Evolutionary conservation across 2,113 vertebrate genomes (phyloP), one percentile per base, ranked within the genome.

Genomic region (Apus apus): DNA sequence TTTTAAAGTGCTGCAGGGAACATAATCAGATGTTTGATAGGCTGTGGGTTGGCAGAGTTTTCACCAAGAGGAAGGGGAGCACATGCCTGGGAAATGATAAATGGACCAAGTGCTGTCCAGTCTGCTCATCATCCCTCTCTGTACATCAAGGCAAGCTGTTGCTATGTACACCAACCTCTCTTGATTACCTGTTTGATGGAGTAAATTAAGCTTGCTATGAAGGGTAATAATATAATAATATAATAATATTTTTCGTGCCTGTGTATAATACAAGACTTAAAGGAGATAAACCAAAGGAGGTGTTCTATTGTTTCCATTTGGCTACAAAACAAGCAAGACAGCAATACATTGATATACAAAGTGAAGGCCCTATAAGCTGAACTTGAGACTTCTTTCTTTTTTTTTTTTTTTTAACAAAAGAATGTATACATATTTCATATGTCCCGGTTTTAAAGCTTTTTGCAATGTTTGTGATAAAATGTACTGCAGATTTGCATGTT

Each of bases 401-500:
- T 48, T 71, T 87, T 38, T 43, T 43, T 43, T 48, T 71, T 87
- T 71, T 60, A 67, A 43, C 22, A 68, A 75, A 78, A 75, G 38
- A 73, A 86, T 78, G n/a, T 75, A 93, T 93, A 94, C 90, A 94
- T 95, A 93, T 95, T 96, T 96, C 75, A 95, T 95, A 94, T 91
- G 77, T 90, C 93, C 96, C 4, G 76, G 65, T 94, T 95, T 95
- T 94, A 93, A 96, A 94, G 89, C 68, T 89, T 96, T 90, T 94
- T 94, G 83, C 91, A 92, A 92, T 96, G 93, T 96, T 96, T 96
- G 77, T 72, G 16, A 95, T 96, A 96, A 96, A 93, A 94, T 91
- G 79, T 90, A 91, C 79, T 93, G 91, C 48, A 96, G 87, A 97
- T 96, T 94, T 96, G 79, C 85, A 94, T 97, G 92, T 92, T 95